Percentiles rank a stretch among this genome's conserved stretches.
Evolutionary conservation across 1,140 invertebrate genomes (phyloP).

Genomic region (Platorchestia sp.): DNA sequence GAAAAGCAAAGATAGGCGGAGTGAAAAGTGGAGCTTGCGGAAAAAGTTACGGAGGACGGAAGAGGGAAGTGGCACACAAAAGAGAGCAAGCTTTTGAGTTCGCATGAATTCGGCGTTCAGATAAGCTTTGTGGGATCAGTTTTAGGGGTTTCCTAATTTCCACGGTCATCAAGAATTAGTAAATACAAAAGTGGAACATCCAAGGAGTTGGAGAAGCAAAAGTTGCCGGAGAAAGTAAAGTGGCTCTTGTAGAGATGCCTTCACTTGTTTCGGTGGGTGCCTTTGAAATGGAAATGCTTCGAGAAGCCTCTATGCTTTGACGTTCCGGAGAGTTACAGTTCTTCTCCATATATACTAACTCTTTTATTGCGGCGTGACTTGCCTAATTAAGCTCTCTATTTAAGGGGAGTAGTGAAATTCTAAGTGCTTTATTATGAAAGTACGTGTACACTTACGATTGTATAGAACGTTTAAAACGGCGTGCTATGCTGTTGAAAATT

Average conservation of each 20-base stretch:
- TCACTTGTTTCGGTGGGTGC: constrained; percentile 1
- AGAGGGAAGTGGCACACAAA: constrained; percentile 51
- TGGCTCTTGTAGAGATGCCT: constrained; percentile 7
- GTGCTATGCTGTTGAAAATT: not conserved
- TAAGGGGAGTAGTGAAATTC: not conserved
- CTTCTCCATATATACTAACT: not conserved
- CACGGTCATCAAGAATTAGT: constrained; percentile 54
- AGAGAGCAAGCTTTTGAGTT: constrained; percentile 10
- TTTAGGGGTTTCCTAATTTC: constrained; percentile 36
- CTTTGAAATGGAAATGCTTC: constrained; percentile 43
- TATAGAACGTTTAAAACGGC: not conserved
- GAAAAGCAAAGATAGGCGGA: constrained; percentile 54
- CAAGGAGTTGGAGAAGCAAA: constrained; percentile 12
- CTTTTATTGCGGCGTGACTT: not conserved
- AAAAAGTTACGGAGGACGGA: constrained; percentile 48
- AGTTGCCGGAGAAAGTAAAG: constrained; percentile 37
- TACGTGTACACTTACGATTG: not conserved
- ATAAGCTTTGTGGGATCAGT: constrained; percentile 54
- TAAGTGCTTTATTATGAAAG: not conserved
- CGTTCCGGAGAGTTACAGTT: not conserved
- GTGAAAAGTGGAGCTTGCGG: constrained; percentile 42
- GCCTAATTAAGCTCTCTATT: not conserved
- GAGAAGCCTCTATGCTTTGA: not conserved
- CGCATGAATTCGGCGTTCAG: constrained; percentile 51
- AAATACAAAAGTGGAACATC: constrained; percentile 50